phyloP scores from a whole-genome alignment of 2,888 invertebrate genomes.

The Chloroclysta siterata region DNA sequence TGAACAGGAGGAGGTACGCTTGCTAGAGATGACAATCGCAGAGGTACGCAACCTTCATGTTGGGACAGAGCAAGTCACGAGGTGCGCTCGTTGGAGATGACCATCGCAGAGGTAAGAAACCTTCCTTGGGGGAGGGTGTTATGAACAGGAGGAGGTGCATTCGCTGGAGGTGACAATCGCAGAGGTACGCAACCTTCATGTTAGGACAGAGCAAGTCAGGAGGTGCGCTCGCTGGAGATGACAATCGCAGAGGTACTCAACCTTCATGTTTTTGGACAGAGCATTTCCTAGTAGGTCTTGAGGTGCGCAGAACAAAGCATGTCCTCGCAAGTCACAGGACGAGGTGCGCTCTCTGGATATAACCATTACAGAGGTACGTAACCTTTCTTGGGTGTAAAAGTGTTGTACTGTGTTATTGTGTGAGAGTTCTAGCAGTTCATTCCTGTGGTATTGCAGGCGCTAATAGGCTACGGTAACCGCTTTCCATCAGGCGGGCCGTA shows the following conservation, averaged over 20 bases:
- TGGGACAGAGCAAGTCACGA: no score
- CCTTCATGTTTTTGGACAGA: no score
- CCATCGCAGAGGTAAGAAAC: constrained; percentile 82
- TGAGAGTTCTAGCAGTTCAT: no score
- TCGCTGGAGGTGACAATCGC: constrained; percentile 90
- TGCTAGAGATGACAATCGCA: constrained; percentile 89
- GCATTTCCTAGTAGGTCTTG: no score
- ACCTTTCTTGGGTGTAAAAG: neutral
- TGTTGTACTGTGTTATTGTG: no score
- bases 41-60: no score
- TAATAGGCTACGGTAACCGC: no score
- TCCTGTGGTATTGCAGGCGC: no score
- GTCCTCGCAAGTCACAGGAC: constrained; percentile 56
- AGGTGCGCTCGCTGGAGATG: constrained; percentile 93
- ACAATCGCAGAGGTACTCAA: constrained; percentile 85
- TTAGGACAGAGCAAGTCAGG: no score
- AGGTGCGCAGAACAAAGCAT: constrained; percentile 90
- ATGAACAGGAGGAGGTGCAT: constrained; percentile 94
- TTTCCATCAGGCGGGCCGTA: no score
- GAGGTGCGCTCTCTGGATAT: constrained; percentile 94
- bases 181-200: constrained; percentile 67
- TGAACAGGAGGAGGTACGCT: constrained; percentile 94
- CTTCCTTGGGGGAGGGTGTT: no score
- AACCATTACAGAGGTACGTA: constrained; percentile 83
- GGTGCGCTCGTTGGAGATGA: constrained; percentile 92